These are phyloP conservation scores for Montipora sp. DNA, from an alignment of 64 coral and sea anemone species.

Conservation along the genomic window DNA sequence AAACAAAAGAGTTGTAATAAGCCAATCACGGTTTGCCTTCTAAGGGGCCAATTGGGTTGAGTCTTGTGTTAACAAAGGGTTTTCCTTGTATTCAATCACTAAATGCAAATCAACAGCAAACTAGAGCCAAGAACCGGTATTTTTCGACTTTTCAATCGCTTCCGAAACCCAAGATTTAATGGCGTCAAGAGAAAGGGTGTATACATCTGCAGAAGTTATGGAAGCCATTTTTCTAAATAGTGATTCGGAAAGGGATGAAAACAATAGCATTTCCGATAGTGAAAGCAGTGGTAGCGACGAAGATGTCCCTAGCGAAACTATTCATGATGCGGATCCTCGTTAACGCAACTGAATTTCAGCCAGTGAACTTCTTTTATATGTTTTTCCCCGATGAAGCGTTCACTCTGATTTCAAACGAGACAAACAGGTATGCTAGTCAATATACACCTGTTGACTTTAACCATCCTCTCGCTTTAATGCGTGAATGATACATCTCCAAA, in stretches of 20 bases:
- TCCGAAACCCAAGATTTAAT: conserved; percentile 35
- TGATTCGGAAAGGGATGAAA: not conserved
- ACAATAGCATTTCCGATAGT: not conserved
- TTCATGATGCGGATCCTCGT: conserved; percentile 17
- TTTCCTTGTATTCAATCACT: not conserved
- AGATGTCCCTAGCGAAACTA: not conserved
- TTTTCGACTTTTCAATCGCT: not conserved
- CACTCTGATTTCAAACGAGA: no score
- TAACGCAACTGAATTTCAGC: no score
- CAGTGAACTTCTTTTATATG: no score
- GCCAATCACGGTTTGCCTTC: conserved; percentile 30
- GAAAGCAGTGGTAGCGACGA: not conserved
- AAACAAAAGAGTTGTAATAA: conserved; percentile 25
- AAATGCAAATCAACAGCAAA: not conserved
- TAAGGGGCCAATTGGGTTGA: conserved; percentile 36
- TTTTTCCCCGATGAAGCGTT: no score
- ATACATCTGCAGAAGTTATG: conserved; percentile 61
- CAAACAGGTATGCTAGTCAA: no score
- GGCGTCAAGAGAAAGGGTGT: conserved; percentile 23
- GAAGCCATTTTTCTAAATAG: conserved; percentile 56
- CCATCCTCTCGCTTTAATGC: no score
- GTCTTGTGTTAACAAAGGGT: not conserved
- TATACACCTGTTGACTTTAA: no score
- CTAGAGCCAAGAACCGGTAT: not conserved
- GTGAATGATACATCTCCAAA: no score